Base-by-base conservation (phyloP, 2,888 invertebrate species). In the Apodemia hepburni region DNA sequence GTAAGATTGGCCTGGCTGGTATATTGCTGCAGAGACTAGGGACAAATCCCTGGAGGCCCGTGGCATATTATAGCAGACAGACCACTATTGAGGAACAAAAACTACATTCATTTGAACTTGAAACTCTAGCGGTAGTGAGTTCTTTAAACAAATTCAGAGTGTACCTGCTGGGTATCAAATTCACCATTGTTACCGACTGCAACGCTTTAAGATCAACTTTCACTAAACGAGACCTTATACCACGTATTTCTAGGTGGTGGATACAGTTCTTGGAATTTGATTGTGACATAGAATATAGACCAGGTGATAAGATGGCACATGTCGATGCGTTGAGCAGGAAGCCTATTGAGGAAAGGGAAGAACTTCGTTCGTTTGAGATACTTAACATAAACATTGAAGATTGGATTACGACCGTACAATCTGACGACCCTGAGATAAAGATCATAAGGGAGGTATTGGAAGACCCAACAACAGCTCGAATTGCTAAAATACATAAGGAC, bases 221-320 rank as follows among this genome's bases (percentile, higher is more conserved):
- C 4, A 45, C 45, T 5, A 45, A 45, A 45, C 9, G 45, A 8
- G 45, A 45, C 45, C 12, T 45, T 8, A 12, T 45, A 12, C 45
- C 45, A n/a, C 9, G 45, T 4, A 45, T 45, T 58, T n/a, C 17
- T 15, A 27, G 58, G 9, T 58, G 58, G 35, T 35, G 35, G 35
- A n/a, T 58, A 35, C 60, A 65, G 15, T 58, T 68, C 9, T 62
- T 63, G 11, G 69, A 69, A 38, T 66, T 38, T 17, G 64, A 68
- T 42, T 65, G 63, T 27, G 27, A 45, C 9, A 61, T 66, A 33
- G 63, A 61, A 17, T 66, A 65, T 49, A 61, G 61, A 22, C n/a
- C 57, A 2, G 51, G 65, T 9, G 18, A 17, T 2, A 61, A 33
- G 12, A 66, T 66, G 64, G 15, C 61, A n/a, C 64, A 65, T 33